Evolutionary conservation across 35 echinoderm and acorn worm genomes (phyloP).

Genomic region (Hemicentrotus pulcherrimus): DNA sequence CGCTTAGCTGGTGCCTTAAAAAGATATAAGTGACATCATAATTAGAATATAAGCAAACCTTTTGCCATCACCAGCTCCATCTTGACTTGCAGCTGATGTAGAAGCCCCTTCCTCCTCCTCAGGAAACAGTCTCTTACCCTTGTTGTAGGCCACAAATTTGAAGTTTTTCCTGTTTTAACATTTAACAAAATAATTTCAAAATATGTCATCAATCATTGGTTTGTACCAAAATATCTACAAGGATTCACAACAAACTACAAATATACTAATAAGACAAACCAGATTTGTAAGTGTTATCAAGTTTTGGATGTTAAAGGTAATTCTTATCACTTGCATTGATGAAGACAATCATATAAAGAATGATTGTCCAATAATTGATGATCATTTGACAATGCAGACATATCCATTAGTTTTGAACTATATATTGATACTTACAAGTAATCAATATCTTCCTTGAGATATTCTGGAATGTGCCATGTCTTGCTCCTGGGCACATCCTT

Average conservation of each 20-base stretch:
- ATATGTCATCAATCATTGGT: background rate
- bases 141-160: conserved; percentile 93
- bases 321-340: too few species aligned
- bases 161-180: conserved; percentile 58
- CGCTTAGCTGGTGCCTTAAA: too few species aligned
- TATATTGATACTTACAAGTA: conserved; percentile 80
- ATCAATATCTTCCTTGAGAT: conserved; percentile 55
- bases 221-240: background rate
- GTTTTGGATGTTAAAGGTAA: too few species aligned
- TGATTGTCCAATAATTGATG: too few species aligned
- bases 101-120: conserved; percentile 53
- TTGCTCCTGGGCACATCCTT: conserved; percentile 60
- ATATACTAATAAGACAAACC: background rate
- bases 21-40: too few species aligned
- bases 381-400: background rate
- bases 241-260: background rate
- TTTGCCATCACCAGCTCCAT: background rate
- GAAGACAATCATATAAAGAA: too few species aligned
- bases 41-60: conserved; percentile 4
- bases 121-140: conserved; percentile 89
- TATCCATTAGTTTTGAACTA: too few species aligned
- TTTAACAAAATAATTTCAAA: conserved; percentile 10
- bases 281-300: too few species aligned
- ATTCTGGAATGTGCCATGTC: conserved; percentile 58
- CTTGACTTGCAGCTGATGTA: conserved; percentile 32